These are phyloP conservation scores for Onychorhynchus coronatus DNA, from an alignment of 2,113 vertebrate genomes.

Conservation along the genomic window DNA sequence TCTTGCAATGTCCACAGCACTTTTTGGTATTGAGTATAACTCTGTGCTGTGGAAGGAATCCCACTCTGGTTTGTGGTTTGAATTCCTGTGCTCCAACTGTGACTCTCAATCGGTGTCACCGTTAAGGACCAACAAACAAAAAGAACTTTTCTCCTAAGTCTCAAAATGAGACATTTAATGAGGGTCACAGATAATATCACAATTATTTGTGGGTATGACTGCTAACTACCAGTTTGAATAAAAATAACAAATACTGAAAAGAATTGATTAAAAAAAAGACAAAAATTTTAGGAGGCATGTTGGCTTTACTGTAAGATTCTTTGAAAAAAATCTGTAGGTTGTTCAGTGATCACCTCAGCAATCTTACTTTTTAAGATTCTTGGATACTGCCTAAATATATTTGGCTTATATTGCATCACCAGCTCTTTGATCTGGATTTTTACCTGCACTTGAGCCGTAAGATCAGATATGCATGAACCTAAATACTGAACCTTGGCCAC, in stretches of 20 bases:
- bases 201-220: background rate
- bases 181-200: background rate
- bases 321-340: background rate
- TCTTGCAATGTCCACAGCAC: background rate
- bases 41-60: rapidly evolving
- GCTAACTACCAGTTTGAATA: background rate
- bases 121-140: background rate
- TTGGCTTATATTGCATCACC: background rate
- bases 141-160: rapidly evolving
- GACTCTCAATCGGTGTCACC: rapidly evolving
- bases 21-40: background rate
- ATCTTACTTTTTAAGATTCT: background rate
- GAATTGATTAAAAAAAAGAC: background rate
- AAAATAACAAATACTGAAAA: background rate
- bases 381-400: background rate
- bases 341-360: background rate
- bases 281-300: background rate
- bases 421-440: background rate
- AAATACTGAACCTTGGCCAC: background rate
- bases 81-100: background rate
- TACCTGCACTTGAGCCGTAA: background rate
- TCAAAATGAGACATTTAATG: background rate
- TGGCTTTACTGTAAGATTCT: background rate
- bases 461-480: background rate
- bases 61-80: background rate